Conservation (phyloP, 2,113 vertebrate genomes). For the Rallus limicola region DNA sequence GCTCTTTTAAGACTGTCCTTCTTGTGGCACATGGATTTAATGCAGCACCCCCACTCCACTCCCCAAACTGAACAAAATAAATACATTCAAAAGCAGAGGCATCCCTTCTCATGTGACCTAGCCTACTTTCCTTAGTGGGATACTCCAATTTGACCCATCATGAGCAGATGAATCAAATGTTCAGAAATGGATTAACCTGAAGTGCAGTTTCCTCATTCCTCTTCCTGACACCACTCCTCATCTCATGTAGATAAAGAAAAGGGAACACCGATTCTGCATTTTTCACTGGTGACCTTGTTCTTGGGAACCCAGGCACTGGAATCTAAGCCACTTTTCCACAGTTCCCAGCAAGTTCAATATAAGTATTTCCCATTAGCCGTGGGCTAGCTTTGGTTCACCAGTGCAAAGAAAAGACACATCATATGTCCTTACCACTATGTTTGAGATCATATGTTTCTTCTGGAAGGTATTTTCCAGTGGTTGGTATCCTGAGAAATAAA, state of each 20-base stretch:
- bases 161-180: not conserved
- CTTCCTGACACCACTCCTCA: not conserved
- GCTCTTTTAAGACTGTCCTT: not conserved
- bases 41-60: not conserved
- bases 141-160: not conserved
- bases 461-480: not conserved
- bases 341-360: not conserved
- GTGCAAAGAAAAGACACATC: not conserved
- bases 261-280: not conserved
- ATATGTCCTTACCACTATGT: not conserved
- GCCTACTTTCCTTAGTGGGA: not conserved
- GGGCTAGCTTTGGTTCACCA: not conserved
- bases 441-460: not conserved
- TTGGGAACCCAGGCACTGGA: not conserved
- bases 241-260: not conserved
- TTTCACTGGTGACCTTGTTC: not conserved
- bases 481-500: not conserved
- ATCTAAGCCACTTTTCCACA: not conserved
- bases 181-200: not conserved
- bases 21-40: not conserved
- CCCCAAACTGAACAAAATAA: not conserved
- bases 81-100: not conserved
- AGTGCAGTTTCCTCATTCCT: not conserved
- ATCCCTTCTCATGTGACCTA: not conserved
- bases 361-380: not conserved